phyloP scores from a whole-genome alignment of 2,797 vertebrate species.

The Sebastes hubbsi region DNA sequence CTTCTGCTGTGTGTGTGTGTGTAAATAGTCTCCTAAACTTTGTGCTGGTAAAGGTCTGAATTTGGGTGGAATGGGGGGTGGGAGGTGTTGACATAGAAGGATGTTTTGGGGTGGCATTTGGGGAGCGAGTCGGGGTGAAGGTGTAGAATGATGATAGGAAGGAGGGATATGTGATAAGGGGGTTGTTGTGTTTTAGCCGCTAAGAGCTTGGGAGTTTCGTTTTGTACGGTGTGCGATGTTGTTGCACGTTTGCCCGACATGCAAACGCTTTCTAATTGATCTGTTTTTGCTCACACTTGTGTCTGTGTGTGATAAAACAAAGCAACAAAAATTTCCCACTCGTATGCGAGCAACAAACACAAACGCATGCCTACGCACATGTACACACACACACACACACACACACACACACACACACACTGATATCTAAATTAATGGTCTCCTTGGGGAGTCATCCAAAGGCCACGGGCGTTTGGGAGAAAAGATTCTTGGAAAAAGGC shows the following conservation, averaged over 20 bases:
- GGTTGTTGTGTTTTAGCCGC: constrained; percentile 35
- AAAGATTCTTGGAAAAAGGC: constrained; percentile 95
- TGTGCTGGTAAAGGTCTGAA: constrained; percentile 23
- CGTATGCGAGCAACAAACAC: constrained; percentile 15
- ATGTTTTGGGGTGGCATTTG: constrained; percentile 78
- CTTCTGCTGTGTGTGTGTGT: background rate
- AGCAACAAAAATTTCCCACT: constrained; percentile 50
- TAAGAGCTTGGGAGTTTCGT: constrained; percentile 10
- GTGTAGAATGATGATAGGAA: constrained; percentile 76
- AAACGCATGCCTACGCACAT: constrained; percentile 15
- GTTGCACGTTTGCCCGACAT: constrained; percentile 2
- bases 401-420: constrained; percentile 41
- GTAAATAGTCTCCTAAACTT: background rate
- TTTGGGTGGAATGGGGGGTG: constrained; percentile 40
- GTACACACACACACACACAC: constrained; percentile 51
- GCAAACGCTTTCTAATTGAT: constrained; percentile 23
- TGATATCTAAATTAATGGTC: constrained; percentile 94
- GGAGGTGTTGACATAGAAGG: constrained; percentile 77
- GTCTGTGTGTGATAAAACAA: constrained; percentile 46
- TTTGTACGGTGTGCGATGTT: background rate
- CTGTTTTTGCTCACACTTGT: constrained; percentile 42
- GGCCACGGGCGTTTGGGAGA: constrained; percentile 93
- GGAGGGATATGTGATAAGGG: constrained; percentile 57
- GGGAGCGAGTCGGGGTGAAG: constrained; percentile 64
- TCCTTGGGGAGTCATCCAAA: constrained; percentile 96